Base-by-base conservation (phyloP, 2,888 invertebrate genomes). In the Agonopterix alstromeriana region DNA sequence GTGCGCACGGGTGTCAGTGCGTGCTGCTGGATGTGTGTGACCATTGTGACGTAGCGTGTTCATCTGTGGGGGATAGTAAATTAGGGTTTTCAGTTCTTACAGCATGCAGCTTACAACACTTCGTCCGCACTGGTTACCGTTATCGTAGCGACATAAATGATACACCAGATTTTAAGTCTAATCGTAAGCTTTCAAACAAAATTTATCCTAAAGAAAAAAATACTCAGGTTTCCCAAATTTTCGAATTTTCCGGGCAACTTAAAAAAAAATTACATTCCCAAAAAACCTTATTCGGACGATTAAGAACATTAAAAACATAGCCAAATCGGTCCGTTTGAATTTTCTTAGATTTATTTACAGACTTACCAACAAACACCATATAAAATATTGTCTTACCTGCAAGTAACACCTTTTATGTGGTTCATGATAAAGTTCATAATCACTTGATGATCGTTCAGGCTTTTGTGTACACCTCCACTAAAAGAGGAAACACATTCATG, bases 401-500 rank as follows among this genome's bases (percentile, higher is more conserved):
- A 88, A 67, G 55, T 88, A 89, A 48, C 89, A 88, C 47, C 83
- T 73, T 58, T 85, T 86, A 54, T 89, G 89, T 0, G 87, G 89
- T 47, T 84, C 88, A 54, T 89, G 89, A 53, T 87, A 87, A 1
- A 85, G 67, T 27, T 89, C 85, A 61, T 88, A 89, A 56, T 87
- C 89, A 58, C 89, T 88, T 4, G 89, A 89, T 0, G 88, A 86
- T 0, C 82, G 78, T 14, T 84, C 85, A 0, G 82, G 84, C 48
- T 86, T 88, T 51, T 81, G 80, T 1, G 77, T 78, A 55, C 85
- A 85, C 7, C 82, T 70, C 85, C 86, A 86, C 85, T 87, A 71
- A 4, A 49, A 38, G n/a, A 51, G 40, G 4, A 40, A 41, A 47
- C 27, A 27, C 27, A 27, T 27, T 27, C 5, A 27, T 27, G 27